Percentiles rank a stretch among this genome's conserved stretches.
These are phyloP conservation scores for Calcarius lapponicus DNA, from an alignment of 2,797 vertebrate genomes.

Conservation along the genomic window DNA sequence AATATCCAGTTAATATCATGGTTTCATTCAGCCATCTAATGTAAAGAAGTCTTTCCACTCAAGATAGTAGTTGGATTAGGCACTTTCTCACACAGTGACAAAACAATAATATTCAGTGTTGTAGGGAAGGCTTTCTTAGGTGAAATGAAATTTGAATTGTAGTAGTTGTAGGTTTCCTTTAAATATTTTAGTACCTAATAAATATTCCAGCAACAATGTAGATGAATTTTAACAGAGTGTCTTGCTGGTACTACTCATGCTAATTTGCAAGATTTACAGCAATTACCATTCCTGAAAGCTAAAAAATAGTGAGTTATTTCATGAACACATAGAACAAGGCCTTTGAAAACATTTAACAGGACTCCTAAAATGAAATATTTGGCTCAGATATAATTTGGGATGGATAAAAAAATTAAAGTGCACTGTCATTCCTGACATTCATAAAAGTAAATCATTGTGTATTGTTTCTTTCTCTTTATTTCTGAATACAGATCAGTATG, in stretches of 20 bases:
- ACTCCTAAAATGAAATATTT: constrained; percentile 72
- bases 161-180: constrained; percentile 57
- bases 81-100: not conserved
- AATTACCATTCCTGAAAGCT: constrained; percentile 65
- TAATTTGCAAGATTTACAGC: constrained; percentile 73
- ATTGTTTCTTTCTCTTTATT: constrained; percentile 60
- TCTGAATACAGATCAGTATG: constrained; percentile 58
- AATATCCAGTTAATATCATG: not conserved
- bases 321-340: constrained; percentile 51
- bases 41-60: constrained; percentile 6
- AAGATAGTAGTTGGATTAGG: constrained; percentile 15
- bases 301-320: constrained; percentile 67
- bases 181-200: constrained; percentile 73
- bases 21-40: constrained; percentile 32
- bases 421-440: constrained; percentile 65
- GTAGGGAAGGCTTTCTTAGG: constrained; percentile 8
- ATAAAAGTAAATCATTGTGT: constrained; percentile 70
- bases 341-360: constrained; percentile 66
- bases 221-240: constrained; percentile 68
- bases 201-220: constrained; percentile 61
- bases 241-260: constrained; percentile 57
- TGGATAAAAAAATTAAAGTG: constrained; percentile 64
- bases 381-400: constrained; percentile 58
- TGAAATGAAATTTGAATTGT: constrained; percentile 62
- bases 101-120: constrained; percentile 13